Percentiles rank a stretch among this genome's conserved stretches.
These are phyloP conservation scores for Callocephalon fimbriatum DNA, from an alignment of 2,113 vertebrate genomes.

Conservation along the genomic window DNA sequence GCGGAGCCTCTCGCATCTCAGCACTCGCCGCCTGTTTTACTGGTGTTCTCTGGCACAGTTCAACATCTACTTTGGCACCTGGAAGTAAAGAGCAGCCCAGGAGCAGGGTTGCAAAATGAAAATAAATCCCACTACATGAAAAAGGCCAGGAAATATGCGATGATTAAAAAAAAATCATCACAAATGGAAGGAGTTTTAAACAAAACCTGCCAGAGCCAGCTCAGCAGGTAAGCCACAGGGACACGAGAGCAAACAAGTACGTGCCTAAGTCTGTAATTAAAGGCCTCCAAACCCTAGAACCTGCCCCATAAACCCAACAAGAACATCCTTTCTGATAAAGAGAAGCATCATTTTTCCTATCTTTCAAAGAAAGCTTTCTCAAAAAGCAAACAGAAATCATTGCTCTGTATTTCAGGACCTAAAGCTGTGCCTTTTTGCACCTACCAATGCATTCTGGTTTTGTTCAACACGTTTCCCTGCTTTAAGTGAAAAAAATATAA, in stretches of 20 bases:
- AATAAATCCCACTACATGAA: background rate
- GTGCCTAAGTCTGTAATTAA: background rate
- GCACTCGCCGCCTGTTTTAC: background rate
- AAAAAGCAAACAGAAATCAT: background rate
- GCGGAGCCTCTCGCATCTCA: background rate
- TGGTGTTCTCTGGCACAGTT: background rate
- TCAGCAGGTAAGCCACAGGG: background rate
- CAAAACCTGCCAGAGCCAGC: background rate
- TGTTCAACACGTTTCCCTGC: background rate
- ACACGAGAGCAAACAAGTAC: background rate
- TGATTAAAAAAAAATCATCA: background rate
- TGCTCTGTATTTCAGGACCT: background rate
- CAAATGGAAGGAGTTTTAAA: fast-evolving
- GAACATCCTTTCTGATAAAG: background rate
- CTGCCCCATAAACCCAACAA: background rate
- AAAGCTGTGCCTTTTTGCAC: background rate
- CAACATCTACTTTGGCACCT: background rate
- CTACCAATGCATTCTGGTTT: background rate
- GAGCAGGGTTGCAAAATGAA: background rate
- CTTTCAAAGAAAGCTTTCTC: background rate
- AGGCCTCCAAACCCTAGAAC: background rate
- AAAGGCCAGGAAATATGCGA: background rate
- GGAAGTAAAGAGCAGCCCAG: background rate
- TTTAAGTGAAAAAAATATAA: background rate
- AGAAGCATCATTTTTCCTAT: background rate